phyloP scores from a whole-genome alignment of 2,797 vertebrate species.

The Gymnoscopelus microlampas region DNA sequence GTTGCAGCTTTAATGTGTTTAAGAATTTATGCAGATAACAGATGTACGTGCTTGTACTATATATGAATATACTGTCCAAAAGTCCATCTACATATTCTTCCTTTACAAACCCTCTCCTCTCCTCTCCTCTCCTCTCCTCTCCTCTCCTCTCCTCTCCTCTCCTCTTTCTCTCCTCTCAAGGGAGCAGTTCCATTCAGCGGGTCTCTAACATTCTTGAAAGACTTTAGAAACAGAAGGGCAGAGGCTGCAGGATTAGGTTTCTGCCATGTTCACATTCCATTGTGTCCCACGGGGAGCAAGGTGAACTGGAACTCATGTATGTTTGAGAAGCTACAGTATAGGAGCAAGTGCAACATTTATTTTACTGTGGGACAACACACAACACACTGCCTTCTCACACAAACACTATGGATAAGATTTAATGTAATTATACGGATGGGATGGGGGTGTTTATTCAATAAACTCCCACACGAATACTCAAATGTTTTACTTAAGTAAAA shows the following conservation, averaged over 20 bases:
- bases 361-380: conserved; percentile 47
- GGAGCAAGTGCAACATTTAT: conserved; percentile 55
- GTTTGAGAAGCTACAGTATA: conserved; percentile 52
- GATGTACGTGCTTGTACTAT: conserved; percentile 53
- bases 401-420: conserved; percentile 40
- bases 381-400: conserved; percentile 10
- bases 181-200: conserved; percentile 69
- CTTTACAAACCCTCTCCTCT: conserved; percentile 14
- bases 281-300: conserved; percentile 53
- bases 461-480: conserved; percentile 31
- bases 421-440: conserved; percentile 42
- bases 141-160: neutral
- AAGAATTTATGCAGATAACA: conserved; percentile 58
- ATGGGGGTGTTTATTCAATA: conserved; percentile 31
- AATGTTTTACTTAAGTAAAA: too few relatives aligned
- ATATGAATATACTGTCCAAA: conserved; percentile 57
- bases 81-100: conserved; percentile 49
- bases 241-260: conserved; percentile 76
- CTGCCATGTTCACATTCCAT: conserved; percentile 75
- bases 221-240: conserved; percentile 57
- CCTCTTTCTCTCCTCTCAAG: conserved; percentile 40
- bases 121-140: neutral
- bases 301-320: conserved; percentile 77
- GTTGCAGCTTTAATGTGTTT: conserved; percentile 52
- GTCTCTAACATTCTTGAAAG: conserved; percentile 72